Conservation (phyloP, 2,797 vertebrate genomes). For the Diplodus puntazzo region DNA sequence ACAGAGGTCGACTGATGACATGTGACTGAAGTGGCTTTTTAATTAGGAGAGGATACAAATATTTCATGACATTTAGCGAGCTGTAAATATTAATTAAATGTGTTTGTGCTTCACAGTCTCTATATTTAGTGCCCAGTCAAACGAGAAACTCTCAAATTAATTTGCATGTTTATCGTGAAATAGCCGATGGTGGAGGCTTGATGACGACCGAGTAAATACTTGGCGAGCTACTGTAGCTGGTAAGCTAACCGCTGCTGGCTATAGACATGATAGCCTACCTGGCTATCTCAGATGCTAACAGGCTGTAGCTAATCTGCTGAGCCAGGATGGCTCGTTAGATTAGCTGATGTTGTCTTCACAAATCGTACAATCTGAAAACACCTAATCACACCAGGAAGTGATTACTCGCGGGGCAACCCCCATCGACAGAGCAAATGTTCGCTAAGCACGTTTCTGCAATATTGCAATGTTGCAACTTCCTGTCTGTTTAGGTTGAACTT, state of each 20-base stretch:
- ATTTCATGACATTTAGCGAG: constrained; percentile 18
- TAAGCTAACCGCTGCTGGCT: background rate
- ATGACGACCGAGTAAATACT: background rate
- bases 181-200: background rate
- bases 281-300: background rate
- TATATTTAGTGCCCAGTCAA: background rate
- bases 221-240: background rate
- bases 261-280: background rate
- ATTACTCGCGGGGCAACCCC: too few species aligned
- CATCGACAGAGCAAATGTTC: too few species aligned
- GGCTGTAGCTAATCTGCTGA: background rate
- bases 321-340: background rate
- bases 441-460: too few species aligned
- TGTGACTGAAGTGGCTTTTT: constrained; percentile 10
- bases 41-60: background rate
- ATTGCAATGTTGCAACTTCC: too few species aligned
- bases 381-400: background rate
- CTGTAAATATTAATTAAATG: constrained; percentile 1
- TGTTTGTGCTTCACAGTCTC: constrained; percentile 3
- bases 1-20: constrained; percentile 43
- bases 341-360: background rate
- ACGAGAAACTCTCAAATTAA: background rate
- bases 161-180: constrained; percentile 11
- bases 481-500: too few species aligned
- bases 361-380: background rate